A percentile compares a stretch with the other conserved stretches of the same genome.
Evolutionary conservation across 2,888 invertebrate species (phyloP).

Genomic region (Augochlorella aurata): DNA sequence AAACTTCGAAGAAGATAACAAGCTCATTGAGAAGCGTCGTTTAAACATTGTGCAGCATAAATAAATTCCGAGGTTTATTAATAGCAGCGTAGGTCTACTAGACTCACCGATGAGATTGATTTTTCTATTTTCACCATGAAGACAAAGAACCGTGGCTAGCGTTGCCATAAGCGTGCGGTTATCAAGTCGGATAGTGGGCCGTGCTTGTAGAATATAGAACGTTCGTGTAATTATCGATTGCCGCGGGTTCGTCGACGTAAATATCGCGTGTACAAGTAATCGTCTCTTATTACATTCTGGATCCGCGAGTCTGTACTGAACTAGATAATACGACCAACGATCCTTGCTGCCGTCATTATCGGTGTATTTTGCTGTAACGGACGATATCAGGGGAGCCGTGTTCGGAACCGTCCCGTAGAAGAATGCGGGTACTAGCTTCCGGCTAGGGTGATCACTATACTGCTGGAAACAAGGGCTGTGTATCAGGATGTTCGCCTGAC

Average conservation of each 20-base stretch:
- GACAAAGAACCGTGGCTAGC: too few relatives aligned
- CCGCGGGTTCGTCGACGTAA: conserved; percentile 24
- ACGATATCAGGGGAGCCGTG: not conserved
- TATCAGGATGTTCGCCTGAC: not conserved
- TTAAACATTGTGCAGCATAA: too few relatives aligned
- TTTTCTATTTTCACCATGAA: too few relatives aligned
- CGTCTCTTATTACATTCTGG: conserved; percentile 46
- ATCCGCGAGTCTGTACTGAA: conserved; percentile 24
- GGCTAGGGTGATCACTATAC: not conserved
- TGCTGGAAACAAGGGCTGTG: not conserved
- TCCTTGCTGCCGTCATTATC: conserved; percentile 28
- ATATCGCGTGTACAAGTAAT: conserved; percentile 22
- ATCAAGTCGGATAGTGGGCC: not conserved
- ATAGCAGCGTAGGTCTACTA: too few relatives aligned
- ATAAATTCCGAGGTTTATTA: too few relatives aligned
- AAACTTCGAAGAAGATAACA: too few relatives aligned
- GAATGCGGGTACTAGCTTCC: not conserved
- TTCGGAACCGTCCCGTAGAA: conserved; percentile 4
- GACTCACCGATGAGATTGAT: too few relatives aligned
- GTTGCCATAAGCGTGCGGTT: too few relatives aligned
- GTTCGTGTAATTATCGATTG: conserved; percentile 38
- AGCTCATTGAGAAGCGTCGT: too few relatives aligned
- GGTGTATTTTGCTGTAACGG: not conserved
- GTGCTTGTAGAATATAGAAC: conserved; percentile 5
- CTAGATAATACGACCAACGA: conserved; percentile 40